Conservation (phyloP, 2,797 vertebrate species). For the Syngnathus rostellatus region DNA sequence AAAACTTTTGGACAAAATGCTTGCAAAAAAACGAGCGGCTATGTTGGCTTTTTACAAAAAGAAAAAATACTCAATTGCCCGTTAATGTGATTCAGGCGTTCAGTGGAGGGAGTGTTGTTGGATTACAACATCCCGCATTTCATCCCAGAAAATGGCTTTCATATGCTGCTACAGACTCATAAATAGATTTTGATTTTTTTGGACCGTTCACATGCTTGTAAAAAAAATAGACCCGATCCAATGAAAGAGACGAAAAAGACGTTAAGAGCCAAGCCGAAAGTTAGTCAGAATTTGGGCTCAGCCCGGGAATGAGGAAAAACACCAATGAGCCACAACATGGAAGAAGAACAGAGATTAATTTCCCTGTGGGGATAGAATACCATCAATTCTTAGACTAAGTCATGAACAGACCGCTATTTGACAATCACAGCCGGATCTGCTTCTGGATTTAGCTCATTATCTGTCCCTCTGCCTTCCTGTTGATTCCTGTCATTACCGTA, state of each 20-base stretch:
- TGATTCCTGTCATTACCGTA: slow-evolving; percentile 30
- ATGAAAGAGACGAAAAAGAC: slow-evolving; percentile 10
- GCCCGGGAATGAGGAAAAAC: slow-evolving; percentile 12
- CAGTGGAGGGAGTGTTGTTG: not conserved
- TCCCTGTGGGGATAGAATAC: slow-evolving; percentile 27
- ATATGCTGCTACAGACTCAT: slow-evolving; percentile 1
- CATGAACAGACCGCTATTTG: slow-evolving; percentile 26
- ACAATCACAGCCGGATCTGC: slow-evolving; percentile 19
- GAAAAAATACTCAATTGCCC: not conserved
- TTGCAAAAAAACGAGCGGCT: not conserved
- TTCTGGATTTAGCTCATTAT: slow-evolving; percentile 55
- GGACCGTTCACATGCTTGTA: slow-evolving; percentile 8
- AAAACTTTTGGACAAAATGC: not conserved
- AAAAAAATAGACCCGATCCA: slow-evolving; percentile 8
- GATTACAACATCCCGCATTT: slow-evolving; percentile 1
- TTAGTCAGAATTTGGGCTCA: slow-evolving; percentile 3
- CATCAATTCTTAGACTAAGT: slow-evolving; percentile 32
- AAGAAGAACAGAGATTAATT: slow-evolving; percentile 20
- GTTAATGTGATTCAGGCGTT: not conserved
- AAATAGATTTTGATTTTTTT: slow-evolving; percentile 9
- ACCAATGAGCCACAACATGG: slow-evolving; percentile 13
- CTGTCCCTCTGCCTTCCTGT: slow-evolving; percentile 48
- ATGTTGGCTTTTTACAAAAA: slow-evolving; percentile 1
- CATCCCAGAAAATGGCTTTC: slow-evolving; percentile 7
- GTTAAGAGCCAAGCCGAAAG: slow-evolving; percentile 13